Evolutionary conservation across 2,888 invertebrate genomes (phyloP).

Genomic region (Drosophila basisetae): DNA sequence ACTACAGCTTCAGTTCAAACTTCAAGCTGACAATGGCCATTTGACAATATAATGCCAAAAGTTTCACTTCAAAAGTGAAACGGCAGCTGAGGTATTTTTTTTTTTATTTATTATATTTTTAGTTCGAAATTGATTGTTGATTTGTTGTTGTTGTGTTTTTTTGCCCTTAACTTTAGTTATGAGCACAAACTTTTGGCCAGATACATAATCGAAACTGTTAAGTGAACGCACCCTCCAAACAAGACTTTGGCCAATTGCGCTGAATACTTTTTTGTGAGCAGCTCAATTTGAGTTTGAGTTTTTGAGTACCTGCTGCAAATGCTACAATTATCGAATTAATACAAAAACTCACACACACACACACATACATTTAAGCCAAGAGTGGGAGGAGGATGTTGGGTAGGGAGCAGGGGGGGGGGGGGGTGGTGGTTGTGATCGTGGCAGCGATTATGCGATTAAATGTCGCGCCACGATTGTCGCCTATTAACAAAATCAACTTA

Average conservation of each 20-base stretch:
- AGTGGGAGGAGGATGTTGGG: slow-evolving; percentile 3
- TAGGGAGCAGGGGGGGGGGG: neutral
- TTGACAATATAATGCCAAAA: slow-evolving; percentile 67
- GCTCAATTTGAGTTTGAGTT: slow-evolving; percentile 13
- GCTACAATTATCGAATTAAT: slow-evolving; percentile 58
- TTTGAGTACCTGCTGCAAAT: slow-evolving; percentile 50
- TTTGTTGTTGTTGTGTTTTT: neutral
- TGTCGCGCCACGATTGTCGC: slow-evolving; percentile 67
- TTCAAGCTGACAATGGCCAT: slow-evolving; percentile 44
- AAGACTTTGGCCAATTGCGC: neutral
- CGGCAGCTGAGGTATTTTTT: slow-evolving; percentile 13
- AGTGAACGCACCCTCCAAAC: neutral
- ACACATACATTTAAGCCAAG: slow-evolving; percentile 26
- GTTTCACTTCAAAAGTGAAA: slow-evolving; percentile 69
- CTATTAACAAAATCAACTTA: slow-evolving; percentile 71
- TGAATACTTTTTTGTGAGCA: slow-evolving; percentile 25
- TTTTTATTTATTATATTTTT: neutral
- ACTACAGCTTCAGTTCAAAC: neutral
- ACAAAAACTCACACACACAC: slow-evolving; percentile 3
- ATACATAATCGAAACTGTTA: neutral
- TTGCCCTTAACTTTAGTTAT: neutral
- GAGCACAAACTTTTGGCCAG: neutral
- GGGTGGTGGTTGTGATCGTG: neutral
- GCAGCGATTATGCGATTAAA: slow-evolving; percentile 60
- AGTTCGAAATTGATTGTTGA: slow-evolving; percentile 8